These are phyloP conservation scores for Luehdorfia chinensis DNA, from an alignment of 1,140 invertebrate species.

Conservation along the genomic window DNA sequence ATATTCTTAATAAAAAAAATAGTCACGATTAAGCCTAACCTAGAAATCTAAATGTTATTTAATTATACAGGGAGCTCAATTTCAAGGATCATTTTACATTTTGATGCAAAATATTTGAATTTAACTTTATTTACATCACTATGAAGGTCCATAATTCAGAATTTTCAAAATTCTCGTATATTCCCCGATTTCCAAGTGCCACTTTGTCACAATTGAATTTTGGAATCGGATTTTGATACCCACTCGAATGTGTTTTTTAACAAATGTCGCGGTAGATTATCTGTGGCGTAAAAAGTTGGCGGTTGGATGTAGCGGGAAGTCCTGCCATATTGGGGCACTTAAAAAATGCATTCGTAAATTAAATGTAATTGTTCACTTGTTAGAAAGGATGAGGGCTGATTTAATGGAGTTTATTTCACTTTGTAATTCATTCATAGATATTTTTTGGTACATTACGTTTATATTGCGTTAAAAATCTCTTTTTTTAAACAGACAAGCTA, in stretches of 20 bases:
- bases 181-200: slow-evolving; percentile 39
- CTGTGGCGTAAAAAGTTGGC: slow-evolving; percentile 37
- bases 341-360: slow-evolving; percentile 69
- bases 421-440: slow-evolving; percentile 16
- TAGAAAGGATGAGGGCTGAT: slow-evolving; percentile 36
- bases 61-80: slow-evolving; percentile 13
- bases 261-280: slow-evolving; percentile 71
- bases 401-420: slow-evolving; percentile 17
- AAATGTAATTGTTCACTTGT: slow-evolving; percentile 72
- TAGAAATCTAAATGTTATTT: no score
- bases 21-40: no score
- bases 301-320: slow-evolving; percentile 31
- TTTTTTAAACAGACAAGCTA: no score
- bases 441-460: no score
- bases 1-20: no score
- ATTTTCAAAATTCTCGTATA: slow-evolving; percentile 21
- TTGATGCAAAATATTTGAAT: neutral
- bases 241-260: slow-evolving; percentile 67
- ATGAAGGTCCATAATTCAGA: slow-evolving; percentile 34
- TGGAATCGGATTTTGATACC: slow-evolving; percentile 55
- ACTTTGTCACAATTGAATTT: slow-evolving; percentile 66
- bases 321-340: slow-evolving; percentile 58
- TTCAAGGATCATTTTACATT: slow-evolving; percentile 20
- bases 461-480: no score
- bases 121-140: slow-evolving; percentile 6